phyloP scores from a whole-genome alignment of 2,888 invertebrate genomes.

The Hypomecis punctinalis region DNA sequence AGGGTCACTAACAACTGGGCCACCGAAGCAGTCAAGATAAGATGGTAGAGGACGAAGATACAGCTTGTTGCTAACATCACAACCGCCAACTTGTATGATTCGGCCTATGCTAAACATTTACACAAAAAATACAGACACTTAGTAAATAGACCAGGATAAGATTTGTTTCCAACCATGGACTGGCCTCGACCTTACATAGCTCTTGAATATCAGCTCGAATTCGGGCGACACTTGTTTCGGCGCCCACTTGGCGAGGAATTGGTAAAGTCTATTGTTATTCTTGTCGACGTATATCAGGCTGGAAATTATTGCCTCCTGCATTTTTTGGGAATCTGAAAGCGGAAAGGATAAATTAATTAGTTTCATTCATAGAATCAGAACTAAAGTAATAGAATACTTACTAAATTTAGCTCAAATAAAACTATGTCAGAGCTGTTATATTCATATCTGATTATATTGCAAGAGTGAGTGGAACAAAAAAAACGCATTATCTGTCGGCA shows the following conservation, averaged over 20 bases:
- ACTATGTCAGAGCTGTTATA: too few relatives aligned
- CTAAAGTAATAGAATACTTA: too few relatives aligned
- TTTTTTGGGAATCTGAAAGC: conserved; percentile 63
- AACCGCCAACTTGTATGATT: too few relatives aligned
- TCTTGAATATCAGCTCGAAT: conserved; percentile 57
- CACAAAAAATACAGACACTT: background rate
- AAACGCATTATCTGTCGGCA: too few relatives aligned
- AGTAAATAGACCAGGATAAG: conserved; percentile 37
- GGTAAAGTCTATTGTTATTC: conserved; percentile 59
- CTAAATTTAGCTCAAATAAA: too few relatives aligned
- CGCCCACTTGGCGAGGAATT: conserved; percentile 63
- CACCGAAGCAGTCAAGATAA: too few relatives aligned
- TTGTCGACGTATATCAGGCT: conserved; percentile 69
- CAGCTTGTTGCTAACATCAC: too few relatives aligned
- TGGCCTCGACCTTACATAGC: conserved; percentile 64
- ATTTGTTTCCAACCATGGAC: conserved; percentile 62
- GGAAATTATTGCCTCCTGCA: conserved; percentile 69
- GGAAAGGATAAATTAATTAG: conserved; percentile 18
- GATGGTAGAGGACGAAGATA: too few relatives aligned
- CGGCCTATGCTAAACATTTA: too few relatives aligned
- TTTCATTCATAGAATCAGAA: conserved; percentile 5
- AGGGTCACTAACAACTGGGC: too few relatives aligned
- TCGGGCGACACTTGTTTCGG: conserved; percentile 61
- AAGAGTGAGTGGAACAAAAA: too few relatives aligned
- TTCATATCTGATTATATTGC: too few relatives aligned